Evolutionary conservation across 2,113 vertebrate genomes (phyloP), one percentile per base, ranked within the genome.

Genomic region (Amia ocellicauda): DNA sequence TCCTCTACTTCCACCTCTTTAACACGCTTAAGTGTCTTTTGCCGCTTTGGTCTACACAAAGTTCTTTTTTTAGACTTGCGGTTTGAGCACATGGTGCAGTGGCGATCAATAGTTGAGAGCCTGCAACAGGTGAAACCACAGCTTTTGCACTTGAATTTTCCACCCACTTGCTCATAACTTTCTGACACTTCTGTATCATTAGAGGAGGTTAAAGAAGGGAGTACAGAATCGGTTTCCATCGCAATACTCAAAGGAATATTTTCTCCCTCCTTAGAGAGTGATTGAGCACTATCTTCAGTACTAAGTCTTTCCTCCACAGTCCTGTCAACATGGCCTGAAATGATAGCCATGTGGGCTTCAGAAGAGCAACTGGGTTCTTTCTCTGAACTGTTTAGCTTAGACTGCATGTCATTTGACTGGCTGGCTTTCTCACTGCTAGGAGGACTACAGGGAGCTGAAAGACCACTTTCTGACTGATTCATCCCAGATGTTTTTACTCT

Each of bases 81-180:
- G 22, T 43, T 60, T 11, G 63, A 63, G 45, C 89, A 93, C 26
- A 45, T 40, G 4, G 80, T 71, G 16, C 86, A 79, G 41, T 99
- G 95, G 0, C 86, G 85, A 24, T 86, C 83, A 36, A 95, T 88
- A 13, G 89, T 91, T 20, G 85, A 82, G 19, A 90, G 70, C 9
- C 83, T 88, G 19, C 87, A 84, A 28, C 95, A 96, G 2, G 90
- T 76, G 16, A 95, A 98, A 0, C 70, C 70, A 69, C 95, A 97
- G 0, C 77, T 70, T 1, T 78, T 88, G 72, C 96, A 98, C 64
- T 63, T 84, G 52, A 92, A 93, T 74, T 89, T 94, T n/a, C 88
- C 86, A 9, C 64, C 60, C 2, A 50, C 56, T 61, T 70, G 17
- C n/a, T 27, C 31, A 13, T 71, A 74, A 17, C 24, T 1, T 20